Base-by-base conservation (phyloP, 92 coral and sea anemone genomes). In the Ricordea florida region DNA sequence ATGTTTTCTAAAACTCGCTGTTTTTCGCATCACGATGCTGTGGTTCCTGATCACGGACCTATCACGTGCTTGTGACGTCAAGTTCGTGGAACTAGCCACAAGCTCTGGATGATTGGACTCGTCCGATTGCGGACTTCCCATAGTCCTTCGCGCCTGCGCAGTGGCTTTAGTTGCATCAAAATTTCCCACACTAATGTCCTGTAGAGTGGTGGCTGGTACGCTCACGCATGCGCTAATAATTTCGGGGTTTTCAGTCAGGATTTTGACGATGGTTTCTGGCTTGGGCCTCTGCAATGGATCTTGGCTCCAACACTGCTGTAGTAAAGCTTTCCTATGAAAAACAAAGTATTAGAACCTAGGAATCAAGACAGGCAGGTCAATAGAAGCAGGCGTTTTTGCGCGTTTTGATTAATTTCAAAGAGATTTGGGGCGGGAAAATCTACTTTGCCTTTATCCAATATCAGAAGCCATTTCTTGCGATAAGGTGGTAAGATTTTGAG, bases 241-340 rank as follows among this genome's bases (percentile, higher is more conserved):
- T 24, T 85, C 86, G 5, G 86, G 82, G 32, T 58, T 63, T 57
- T 85, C 82, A 1, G 84, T 46, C 10, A 85, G 71, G 17, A 80
- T 70, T 57, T 66, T 76, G 14, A 85, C 86, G 30, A 85, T 64
- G 13, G 72, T 61, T 20, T 62, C 56, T 1, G 90, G 82, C 3
- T 83, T 79, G 32, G 90, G 90, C 16, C 90, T 70, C 21, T 65
- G 81, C 15, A 47, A 56, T 1, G 85, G 79, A 10, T 85, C 67
- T 20, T 55, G 82, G 31, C 81, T 60, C 90, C 90, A 85, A 72
- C 90, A 85, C 43, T 52, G 40, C 16, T 86, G 76, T 33, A 85
- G 77, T 24, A 85, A 32, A 3, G 68, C 41, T n/a, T 77, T 52
- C 85, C 90, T 85, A 61, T 8, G 42, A 30, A 32, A 15, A 66